phyloP scores from a whole-genome alignment of 2,888 invertebrate species.

The Amphimallon solstitiale region DNA sequence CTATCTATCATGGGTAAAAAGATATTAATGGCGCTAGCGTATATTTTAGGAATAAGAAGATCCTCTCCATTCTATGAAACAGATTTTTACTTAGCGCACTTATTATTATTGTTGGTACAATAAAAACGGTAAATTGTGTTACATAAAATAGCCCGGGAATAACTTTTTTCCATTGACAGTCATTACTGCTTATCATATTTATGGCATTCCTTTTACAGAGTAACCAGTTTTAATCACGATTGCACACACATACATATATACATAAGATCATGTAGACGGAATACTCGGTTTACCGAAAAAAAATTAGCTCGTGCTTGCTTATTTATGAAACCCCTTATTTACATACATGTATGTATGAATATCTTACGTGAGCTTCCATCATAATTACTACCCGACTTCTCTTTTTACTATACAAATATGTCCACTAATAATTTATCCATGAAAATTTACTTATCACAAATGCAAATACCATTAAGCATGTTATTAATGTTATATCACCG shows the following conservation, averaged over 20 bases:
- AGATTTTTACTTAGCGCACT: too few relatives aligned
- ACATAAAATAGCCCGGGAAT: too few relatives aligned
- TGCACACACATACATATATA: conserved; percentile 12
- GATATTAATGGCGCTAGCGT: too few relatives aligned
- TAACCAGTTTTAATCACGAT: conserved; percentile 30
- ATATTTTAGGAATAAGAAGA: too few relatives aligned
- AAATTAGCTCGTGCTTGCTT: conserved; percentile 10
- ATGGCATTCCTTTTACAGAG: conserved; percentile 3
- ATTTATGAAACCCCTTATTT: conserved; percentile 24
- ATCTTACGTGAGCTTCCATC: background rate
- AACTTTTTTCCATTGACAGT: background rate
- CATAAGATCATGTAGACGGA: background rate
- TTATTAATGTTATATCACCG: conserved; percentile 19
- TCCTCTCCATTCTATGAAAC: too few relatives aligned
- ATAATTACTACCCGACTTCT: conserved; percentile 1
- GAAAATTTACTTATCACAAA: conserved; percentile 18
- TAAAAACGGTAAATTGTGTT: too few relatives aligned
- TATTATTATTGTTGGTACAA: too few relatives aligned
- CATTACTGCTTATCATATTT: conserved; percentile 10
- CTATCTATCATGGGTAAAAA: too few relatives aligned
- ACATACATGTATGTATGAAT: conserved; percentile 8
- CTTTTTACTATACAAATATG: background rate
- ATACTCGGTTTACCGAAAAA: conserved; percentile 19
- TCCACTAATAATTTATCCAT: conserved; percentile 17
- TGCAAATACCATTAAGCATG: conserved; percentile 13